Evolutionary conservation across 2,113 vertebrate genomes (phyloP).

Genomic region (Hydrochoerus hydrochaeris): DNA sequence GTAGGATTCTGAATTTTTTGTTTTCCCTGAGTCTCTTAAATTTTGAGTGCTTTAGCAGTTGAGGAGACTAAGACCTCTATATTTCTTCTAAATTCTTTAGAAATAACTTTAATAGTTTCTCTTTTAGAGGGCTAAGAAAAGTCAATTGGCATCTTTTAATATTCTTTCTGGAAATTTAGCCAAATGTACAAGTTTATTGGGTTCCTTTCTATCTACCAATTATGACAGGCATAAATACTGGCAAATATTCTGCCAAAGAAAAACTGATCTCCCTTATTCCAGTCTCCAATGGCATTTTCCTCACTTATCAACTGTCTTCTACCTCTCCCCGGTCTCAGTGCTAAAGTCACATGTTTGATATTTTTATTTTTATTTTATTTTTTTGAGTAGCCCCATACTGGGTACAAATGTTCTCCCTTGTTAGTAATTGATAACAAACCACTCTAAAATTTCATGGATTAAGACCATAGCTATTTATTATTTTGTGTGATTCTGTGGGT

Average conservation of each 20-base stretch:
- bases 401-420: not conserved
- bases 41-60: not conserved
- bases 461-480: constrained; percentile 16
- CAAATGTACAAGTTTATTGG: not conserved
- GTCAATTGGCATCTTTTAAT: not conserved
- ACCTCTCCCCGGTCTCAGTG: not conserved
- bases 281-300: constrained; percentile 5
- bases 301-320: not conserved
- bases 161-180: constrained; percentile 51
- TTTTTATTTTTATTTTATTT: not conserved
- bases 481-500: not conserved
- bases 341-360: not conserved
- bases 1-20: not conserved
- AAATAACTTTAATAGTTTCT: constrained; percentile 4
- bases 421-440: not conserved
- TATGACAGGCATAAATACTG: not conserved
- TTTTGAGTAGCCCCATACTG: not conserved
- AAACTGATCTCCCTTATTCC: not conserved
- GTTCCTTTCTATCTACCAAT: constrained; percentile 26
- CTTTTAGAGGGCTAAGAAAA: constrained; percentile 9
- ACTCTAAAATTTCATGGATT: not conserved
- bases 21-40: not conserved
- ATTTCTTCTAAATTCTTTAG: constrained; percentile 33
- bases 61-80: not conserved
- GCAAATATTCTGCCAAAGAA: constrained; percentile 7